Conservation (phyloP, 2,888 invertebrate genomes). For the Platycheirus rosarum region DNA sequence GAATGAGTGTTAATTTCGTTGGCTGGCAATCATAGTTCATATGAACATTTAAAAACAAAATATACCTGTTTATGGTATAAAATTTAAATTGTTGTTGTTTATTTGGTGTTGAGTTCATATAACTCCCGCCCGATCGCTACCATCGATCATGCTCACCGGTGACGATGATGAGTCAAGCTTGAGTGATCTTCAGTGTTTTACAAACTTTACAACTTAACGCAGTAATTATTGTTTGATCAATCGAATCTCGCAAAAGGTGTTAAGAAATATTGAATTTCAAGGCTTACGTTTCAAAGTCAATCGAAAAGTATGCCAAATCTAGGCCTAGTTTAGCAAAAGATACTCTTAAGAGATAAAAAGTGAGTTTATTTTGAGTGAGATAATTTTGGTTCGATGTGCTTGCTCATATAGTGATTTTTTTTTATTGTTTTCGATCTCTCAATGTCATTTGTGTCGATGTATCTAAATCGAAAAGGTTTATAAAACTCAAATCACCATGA, state of each 20-base stretch:
- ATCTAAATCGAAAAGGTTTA: conserved; percentile 1
- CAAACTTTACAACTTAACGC: conserved; percentile 46
- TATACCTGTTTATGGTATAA: conserved; percentile 12
- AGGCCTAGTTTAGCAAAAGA: conserved; percentile 5
- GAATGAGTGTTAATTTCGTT: conserved; percentile 60
- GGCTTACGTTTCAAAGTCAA: background rate
- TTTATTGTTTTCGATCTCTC: conserved; percentile 42
- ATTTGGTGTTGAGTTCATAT: conserved; percentile 40
- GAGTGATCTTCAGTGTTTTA: conserved; percentile 48
- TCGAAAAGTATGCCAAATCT: conserved; percentile 27
- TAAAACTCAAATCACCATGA: conserved; percentile 31
- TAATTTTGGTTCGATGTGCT: background rate
- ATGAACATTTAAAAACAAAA: no score
- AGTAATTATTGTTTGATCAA: conserved; percentile 42
- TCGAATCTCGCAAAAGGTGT: conserved; percentile 18
- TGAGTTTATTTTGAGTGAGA: conserved; percentile 20
- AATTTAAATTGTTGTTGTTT: conserved; percentile 30
- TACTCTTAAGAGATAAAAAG: conserved; percentile 6
- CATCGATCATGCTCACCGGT: conserved; percentile 55
- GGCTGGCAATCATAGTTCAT: conserved; percentile 18
- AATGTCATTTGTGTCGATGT: conserved; percentile 49
- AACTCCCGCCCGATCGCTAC: conserved; percentile 54
- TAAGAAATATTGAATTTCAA: background rate
- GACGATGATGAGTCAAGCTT: conserved; percentile 33
- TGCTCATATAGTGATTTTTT: conserved; percentile 3